Evolutionary conservation across 2,113 vertebrate species (phyloP).

Genomic region (Progne subis): DNA sequence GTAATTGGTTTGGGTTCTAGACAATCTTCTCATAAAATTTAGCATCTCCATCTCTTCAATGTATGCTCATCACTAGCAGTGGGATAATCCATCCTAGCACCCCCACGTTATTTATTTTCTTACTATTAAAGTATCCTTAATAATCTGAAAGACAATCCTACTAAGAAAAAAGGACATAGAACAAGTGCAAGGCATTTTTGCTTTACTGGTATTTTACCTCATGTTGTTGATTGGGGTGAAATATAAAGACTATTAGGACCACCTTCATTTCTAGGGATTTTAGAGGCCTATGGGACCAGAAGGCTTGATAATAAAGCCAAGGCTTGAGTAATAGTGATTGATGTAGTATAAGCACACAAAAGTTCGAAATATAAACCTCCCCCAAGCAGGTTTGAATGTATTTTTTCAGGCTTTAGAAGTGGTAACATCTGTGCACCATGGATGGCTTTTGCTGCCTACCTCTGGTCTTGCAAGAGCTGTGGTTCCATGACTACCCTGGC

Average conservation of each 20-base stretch:
- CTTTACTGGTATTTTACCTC: not conserved
- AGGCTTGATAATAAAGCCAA: not conserved
- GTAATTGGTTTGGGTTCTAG: fast-evolving
- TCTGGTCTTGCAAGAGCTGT: not conserved
- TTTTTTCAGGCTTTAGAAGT: not conserved
- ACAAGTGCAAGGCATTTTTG: not conserved
- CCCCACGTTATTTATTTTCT: not conserved
- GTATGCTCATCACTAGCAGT: not conserved
- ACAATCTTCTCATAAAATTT: not conserved
- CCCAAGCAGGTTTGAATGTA: not conserved
- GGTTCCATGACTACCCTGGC: not conserved
- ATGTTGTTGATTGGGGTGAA: not conserved
- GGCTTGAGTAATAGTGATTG: not conserved
- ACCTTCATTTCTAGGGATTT: not conserved
- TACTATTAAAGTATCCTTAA: not conserved
- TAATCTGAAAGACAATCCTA: not conserved
- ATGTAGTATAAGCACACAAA: not conserved
- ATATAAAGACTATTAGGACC: not conserved
- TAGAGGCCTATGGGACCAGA: not conserved
- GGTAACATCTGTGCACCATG: too few relatives aligned
- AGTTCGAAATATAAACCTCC: not conserved
- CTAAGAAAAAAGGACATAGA: not conserved
- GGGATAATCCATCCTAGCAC: not conserved
- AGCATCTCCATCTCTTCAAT: not conserved
- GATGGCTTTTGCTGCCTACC: not conserved